phyloP scores from a whole-genome alignment of 1,140 invertebrate genomes.

The Drosophila littoralis region DNA sequence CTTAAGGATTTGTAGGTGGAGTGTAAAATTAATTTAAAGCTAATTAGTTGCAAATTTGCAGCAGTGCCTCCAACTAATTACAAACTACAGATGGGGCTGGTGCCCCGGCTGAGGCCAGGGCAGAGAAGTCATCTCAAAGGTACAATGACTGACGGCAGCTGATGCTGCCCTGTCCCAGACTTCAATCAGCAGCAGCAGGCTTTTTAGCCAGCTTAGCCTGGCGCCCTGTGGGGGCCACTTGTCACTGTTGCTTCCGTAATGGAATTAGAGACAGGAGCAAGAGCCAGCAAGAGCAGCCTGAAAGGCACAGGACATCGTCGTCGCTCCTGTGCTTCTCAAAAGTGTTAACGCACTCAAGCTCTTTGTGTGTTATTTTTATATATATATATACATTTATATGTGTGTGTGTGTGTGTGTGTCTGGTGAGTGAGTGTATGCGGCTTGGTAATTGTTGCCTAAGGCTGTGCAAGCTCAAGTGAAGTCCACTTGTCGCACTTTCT shows the following conservation, averaged over 20 bases:
- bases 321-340: conserved; percentile 54
- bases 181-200: conserved; percentile 66
- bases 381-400: neutral
- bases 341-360: conserved; percentile 80
- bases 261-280: conserved; percentile 62
- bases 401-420: conserved; percentile 4
- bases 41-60: conserved; percentile 79
- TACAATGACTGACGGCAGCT: conserved; percentile 50
- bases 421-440: conserved; percentile 23
- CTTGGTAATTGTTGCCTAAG: conserved; percentile 50
- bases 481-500: conserved; percentile 33
- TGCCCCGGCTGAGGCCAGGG: neutral
- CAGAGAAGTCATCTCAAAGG: conserved; percentile 43
- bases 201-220: conserved; percentile 34
- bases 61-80: conserved; percentile 52
- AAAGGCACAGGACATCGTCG: conserved; percentile 23
- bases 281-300: conserved; percentile 1
- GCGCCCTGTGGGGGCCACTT: conserved; percentile 63
- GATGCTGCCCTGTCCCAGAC: conserved; percentile 24
- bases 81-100: conserved; percentile 23
- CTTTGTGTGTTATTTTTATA: conserved; percentile 47
- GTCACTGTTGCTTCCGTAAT: conserved; percentile 82
- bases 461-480: conserved; percentile 46
- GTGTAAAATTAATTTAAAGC: conserved; percentile 77
- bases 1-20: conserved; percentile 47